Evolutionary conservation across 2,888 invertebrate species (phyloP).

Genomic region (Melanchra persicariae): DNA sequence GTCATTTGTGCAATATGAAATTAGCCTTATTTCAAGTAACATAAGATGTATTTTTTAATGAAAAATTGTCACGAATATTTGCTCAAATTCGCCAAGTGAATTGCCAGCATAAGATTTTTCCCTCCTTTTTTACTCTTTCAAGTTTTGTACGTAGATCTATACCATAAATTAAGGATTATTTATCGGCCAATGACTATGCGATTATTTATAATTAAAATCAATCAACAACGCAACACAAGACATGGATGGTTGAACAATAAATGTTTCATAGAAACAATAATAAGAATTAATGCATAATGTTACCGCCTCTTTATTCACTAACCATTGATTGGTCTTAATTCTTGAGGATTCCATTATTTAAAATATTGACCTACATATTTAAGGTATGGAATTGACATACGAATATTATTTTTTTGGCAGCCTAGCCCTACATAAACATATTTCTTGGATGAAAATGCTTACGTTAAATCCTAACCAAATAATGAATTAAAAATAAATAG

Average conservation of each 20-base stretch:
- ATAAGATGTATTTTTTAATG: too few relatives aligned
- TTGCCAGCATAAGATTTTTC: too few relatives aligned
- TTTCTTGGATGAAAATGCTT: too few relatives aligned
- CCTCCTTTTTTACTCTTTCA: background rate
- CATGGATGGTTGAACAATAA: background rate
- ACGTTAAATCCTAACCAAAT: background rate
- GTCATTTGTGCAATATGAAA: too few relatives aligned
- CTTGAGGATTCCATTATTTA: background rate
- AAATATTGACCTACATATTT: too few relatives aligned
- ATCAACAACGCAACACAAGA: background rate
- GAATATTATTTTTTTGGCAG: too few relatives aligned
- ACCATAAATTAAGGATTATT: slow-evolving; percentile 6
- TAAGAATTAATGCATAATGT: slow-evolving; percentile 6
- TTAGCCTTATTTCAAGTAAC: too few relatives aligned
- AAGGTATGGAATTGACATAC: too few relatives aligned
- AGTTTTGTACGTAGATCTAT: background rate
- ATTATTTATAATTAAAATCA: slow-evolving; percentile 18
- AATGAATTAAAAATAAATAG: too few relatives aligned
- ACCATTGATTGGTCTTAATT: background rate
- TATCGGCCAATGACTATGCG: slow-evolving; percentile 1
- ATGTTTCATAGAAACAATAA: slow-evolving; percentile 4
- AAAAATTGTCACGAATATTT: too few relatives aligned
- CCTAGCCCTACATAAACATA: too few relatives aligned
- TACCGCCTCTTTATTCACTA: background rate
- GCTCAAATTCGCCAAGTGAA: too few relatives aligned